Evolutionary conservation across 2,888 invertebrate genomes (phyloP).

Genomic region (Agriopis aurantiaria): DNA sequence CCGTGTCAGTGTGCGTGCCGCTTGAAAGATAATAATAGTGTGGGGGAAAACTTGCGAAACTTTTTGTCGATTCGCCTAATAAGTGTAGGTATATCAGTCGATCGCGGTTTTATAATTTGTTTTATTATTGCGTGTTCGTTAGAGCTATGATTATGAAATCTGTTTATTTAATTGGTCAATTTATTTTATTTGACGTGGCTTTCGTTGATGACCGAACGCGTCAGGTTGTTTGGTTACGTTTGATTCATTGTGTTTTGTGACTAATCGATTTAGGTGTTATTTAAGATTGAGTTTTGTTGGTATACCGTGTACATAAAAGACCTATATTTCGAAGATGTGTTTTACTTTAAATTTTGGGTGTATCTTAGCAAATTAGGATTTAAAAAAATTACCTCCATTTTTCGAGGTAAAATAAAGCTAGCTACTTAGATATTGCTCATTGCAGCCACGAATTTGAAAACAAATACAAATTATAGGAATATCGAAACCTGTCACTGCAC

Average conservation of each 20-base stretch:
- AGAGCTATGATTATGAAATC: slow-evolving; percentile 55
- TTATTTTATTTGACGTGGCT: slow-evolving; percentile 32
- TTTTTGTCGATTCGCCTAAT: slow-evolving; percentile 70
- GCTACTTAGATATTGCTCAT: too few relatives aligned
- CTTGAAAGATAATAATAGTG: slow-evolving; percentile 73
- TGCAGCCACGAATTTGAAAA: too few relatives aligned
- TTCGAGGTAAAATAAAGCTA: too few relatives aligned
- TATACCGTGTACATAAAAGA: background rate
- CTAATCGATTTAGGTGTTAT: slow-evolving; percentile 24
- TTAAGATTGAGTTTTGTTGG: slow-evolving; percentile 6
- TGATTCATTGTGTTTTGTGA: slow-evolving; percentile 28
- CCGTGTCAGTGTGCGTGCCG: slow-evolving; percentile 66
- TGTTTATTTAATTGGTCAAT: slow-evolving; percentile 38
- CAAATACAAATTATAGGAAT: too few relatives aligned
- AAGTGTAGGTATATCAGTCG: slow-evolving; percentile 49
- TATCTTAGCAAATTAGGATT: background rate
- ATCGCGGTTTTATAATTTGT: slow-evolving; percentile 51
- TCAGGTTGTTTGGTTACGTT: slow-evolving; percentile 30
- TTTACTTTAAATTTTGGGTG: background rate
- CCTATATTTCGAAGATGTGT: background rate
- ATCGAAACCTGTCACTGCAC: too few relatives aligned
- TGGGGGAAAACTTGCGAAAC: slow-evolving; percentile 71
- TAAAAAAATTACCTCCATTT: background rate
- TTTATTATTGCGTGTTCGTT: slow-evolving; percentile 55
- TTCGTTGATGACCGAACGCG: slow-evolving; percentile 31